These are phyloP conservation scores for Cryptoleucopteryx plumbea DNA, from an alignment of 2,113 vertebrate species.

Conservation along the genomic window DNA sequence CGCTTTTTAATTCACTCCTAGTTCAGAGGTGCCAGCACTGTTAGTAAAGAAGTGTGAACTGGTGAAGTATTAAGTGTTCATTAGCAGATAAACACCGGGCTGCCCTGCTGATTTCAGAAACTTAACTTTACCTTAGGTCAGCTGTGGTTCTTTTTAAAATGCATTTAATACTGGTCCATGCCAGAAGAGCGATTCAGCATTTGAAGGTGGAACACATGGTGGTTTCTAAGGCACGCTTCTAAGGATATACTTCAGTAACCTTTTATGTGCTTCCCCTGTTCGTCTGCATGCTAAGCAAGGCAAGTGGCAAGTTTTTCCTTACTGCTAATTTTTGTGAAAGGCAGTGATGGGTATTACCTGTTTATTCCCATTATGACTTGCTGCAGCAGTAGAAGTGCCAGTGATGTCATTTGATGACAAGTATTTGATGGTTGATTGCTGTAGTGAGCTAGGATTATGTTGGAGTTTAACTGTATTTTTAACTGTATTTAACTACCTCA, in stretches of 20 bases:
- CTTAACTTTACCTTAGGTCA: neutral
- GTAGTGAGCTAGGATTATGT: neutral
- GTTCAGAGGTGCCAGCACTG: neutral
- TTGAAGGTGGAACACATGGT: neutral
- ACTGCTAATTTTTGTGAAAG: neutral
- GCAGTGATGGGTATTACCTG: neutral
- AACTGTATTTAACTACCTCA: neutral
- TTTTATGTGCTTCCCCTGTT: neutral
- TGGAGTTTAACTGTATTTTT: neutral
- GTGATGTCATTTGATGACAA: neutral
- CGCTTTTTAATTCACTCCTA: neutral
- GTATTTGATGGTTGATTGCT: neutral
- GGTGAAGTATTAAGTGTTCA: neutral
- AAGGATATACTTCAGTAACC: neutral
- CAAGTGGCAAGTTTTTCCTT: neutral
- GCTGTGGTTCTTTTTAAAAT: neutral
- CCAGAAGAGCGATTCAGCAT: neutral
- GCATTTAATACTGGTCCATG: rapidly evolving
- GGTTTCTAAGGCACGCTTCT: neutral
- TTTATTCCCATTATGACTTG: neutral
- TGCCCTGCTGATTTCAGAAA: neutral
- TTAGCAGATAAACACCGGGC: neutral
- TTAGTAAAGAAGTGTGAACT: neutral
- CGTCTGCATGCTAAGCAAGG: neutral
- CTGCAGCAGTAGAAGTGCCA: neutral